Evolutionary conservation across 2,113 vertebrate genomes (phyloP).

Genomic region (Poecile atricapillus): DNA sequence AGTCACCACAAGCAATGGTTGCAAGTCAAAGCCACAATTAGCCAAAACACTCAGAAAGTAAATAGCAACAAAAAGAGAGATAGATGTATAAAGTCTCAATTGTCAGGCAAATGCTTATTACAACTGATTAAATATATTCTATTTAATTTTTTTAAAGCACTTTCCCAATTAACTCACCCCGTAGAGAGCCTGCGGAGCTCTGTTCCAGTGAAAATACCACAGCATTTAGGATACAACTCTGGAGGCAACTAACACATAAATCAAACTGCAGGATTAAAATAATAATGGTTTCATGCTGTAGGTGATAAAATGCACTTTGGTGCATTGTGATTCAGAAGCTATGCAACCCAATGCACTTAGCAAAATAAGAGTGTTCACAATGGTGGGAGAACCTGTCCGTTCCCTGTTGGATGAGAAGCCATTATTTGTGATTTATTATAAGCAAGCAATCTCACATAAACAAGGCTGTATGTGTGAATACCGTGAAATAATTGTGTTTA

Average conservation of each 20-base stretch:
- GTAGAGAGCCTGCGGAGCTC: constrained; percentile 27
- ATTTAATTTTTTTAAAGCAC: constrained; percentile 11
- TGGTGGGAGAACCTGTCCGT: constrained; percentile 34
- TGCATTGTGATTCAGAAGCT: constrained; percentile 29
- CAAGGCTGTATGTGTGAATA: constrained; percentile 28
- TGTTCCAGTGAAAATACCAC: constrained; percentile 47
- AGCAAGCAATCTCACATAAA: constrained; percentile 62
- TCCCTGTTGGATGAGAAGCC: constrained; percentile 59
- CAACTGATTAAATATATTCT: background rate
- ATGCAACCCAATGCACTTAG: constrained; percentile 3
- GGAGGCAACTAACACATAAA: constrained; percentile 31
- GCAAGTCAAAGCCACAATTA: constrained; percentile 20
- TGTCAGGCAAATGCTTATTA: constrained; percentile 8
- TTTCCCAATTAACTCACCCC: constrained; percentile 55
- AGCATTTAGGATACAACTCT: constrained; percentile 29
- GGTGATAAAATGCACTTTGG: constrained; percentile 36
- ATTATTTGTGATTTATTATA: constrained; percentile 12
- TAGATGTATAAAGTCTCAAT: background rate
- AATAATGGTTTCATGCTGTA: constrained; percentile 53
- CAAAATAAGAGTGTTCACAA: constrained; percentile 15
- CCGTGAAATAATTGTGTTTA: constrained; percentile 18
- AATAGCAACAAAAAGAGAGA: background rate
- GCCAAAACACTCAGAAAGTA: constrained; percentile 32
- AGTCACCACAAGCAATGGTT: constrained; percentile 13
- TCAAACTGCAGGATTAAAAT: constrained; percentile 43